Conservation (phyloP, 92 coral and sea anemone species). For the Ricordea florida region DNA sequence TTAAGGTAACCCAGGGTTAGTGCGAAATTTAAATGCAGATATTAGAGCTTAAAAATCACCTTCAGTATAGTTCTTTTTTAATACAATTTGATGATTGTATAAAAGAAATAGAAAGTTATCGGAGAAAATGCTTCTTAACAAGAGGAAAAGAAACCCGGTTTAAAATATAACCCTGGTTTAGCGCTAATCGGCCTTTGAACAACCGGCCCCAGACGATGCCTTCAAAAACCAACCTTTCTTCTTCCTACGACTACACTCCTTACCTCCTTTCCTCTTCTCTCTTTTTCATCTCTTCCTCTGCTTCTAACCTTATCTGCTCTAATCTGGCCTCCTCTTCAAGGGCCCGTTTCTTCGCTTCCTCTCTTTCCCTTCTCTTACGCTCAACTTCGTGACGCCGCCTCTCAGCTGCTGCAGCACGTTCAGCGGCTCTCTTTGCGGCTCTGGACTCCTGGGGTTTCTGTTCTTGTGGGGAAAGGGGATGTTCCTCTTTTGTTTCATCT, state of each 20-base stretch:
- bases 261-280: slow-evolving; percentile 91
- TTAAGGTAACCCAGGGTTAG: too few species aligned
- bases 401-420: slow-evolving; percentile 98
- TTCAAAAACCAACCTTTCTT: too few species aligned
- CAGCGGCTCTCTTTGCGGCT: slow-evolving; percentile 86
- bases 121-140: too few species aligned
- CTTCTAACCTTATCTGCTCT: slow-evolving; percentile 72
- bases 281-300: slow-evolving; percentile 92
- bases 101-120: too few species aligned
- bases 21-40: too few species aligned
- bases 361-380: slow-evolving; percentile 92
- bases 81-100: too few species aligned
- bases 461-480: slow-evolving; percentile 44
- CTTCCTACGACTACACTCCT: not conserved
- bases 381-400: slow-evolving; percentile 94
- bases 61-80: too few species aligned
- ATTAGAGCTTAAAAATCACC: too few species aligned
- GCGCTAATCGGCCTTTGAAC: too few species aligned
- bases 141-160: too few species aligned
- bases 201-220: too few species aligned
- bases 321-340: slow-evolving; percentile 89
- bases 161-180: too few species aligned
- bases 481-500: slow-evolving; percentile 27
- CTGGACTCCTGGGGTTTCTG: slow-evolving; percentile 79
- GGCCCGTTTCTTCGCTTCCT: slow-evolving; percentile 85